phyloP scores from a whole-genome alignment of 2,888 invertebrate genomes.

The Epirrhoe tristata region DNA sequence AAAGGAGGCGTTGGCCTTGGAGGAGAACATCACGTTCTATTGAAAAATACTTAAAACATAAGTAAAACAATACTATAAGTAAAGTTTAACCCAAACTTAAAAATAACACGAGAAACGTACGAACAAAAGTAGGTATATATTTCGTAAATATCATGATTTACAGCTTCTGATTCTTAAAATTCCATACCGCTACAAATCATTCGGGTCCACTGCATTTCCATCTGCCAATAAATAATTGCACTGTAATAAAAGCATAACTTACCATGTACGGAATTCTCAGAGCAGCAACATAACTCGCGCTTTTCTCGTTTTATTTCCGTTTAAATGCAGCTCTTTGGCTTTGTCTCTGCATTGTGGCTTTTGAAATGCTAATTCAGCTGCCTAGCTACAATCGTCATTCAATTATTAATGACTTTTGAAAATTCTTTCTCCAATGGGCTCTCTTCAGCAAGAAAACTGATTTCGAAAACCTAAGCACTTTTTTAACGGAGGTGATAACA shows the following conservation, averaged over 20 bases:
- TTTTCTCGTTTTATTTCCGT: slow-evolving; percentile 44
- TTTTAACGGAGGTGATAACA: no score
- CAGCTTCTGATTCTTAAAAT: neutral
- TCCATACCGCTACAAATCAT: neutral
- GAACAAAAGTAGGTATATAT: neutral
- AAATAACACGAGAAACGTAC: neutral
- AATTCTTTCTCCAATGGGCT: slow-evolving; percentile 14
- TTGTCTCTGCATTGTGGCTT: slow-evolving; percentile 51
- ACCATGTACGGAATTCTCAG: slow-evolving; percentile 32
- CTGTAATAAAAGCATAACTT: slow-evolving; percentile 12
- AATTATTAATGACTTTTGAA: slow-evolving; percentile 45
- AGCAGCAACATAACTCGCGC: slow-evolving; percentile 20
- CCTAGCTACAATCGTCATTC: slow-evolving; percentile 43
- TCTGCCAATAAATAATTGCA: slow-evolving; percentile 17
- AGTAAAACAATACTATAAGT: no score
- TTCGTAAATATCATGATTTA: neutral
- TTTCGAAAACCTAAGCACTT: no score
- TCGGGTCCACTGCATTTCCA: neutral
- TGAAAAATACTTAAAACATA: no score
- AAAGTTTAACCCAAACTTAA: neutral
- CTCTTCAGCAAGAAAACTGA: no score
- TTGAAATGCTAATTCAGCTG: slow-evolving; percentile 53
- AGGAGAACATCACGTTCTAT: no score
- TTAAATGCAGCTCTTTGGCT: slow-evolving; percentile 45
- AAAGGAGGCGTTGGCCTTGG: no score